Base-by-base conservation (phyloP, 2,888 invertebrate species). In the Nemurella pictetii region DNA sequence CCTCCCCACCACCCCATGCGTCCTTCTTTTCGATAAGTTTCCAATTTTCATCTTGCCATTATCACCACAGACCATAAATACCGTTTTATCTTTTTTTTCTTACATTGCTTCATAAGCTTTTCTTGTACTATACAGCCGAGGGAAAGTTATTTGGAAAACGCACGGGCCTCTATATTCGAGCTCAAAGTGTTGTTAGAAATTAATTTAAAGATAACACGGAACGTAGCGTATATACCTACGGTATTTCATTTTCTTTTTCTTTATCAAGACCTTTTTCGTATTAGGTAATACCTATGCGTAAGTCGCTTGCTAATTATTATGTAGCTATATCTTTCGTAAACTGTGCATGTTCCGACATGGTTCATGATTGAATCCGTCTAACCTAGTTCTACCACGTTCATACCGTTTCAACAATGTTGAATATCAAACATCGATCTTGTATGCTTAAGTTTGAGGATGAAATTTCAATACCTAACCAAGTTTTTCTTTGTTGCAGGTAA, bases 41-140 rank as follows among this genome's bases (percentile, higher is more conserved):
- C 78, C 78, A 78, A 78, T 78, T 78, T 78, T 78, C 78, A 78
- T 78, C 30, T 27, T 78, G 29, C 78, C 78, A 78, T 78, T 78
- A 78, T 78, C 78, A n/a, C 78, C 78, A 29, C 78, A 12, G 1
- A 78, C 78, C 78, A 78, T 78, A 78, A 78, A 78, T 78, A 75
- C 15, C 26, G 26, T n/a, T 27, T 28, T 29, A 27, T 30, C 30
- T 78, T 28, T 78, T 29, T 74, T 78, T 78, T 75, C 30, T 28
- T 29, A 28, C 28, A 78, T 78, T 78, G 78, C 78, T 78, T 78
- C 30, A 78, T 78, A 78, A n/a, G 78, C 78, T 78, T 78, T 78
- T 78, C 78, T 78, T 78, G 30, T 78, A 78, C 28, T 78, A 78
- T 78, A 78, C 78, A 20, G 55, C 55, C 20, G 20, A 55, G 55